A percentile compares a stretch with the other conserved stretches of the same genome.
Conservation (phyloP, 2,113 vertebrate species). For the Chlorodrepanis virens region DNA sequence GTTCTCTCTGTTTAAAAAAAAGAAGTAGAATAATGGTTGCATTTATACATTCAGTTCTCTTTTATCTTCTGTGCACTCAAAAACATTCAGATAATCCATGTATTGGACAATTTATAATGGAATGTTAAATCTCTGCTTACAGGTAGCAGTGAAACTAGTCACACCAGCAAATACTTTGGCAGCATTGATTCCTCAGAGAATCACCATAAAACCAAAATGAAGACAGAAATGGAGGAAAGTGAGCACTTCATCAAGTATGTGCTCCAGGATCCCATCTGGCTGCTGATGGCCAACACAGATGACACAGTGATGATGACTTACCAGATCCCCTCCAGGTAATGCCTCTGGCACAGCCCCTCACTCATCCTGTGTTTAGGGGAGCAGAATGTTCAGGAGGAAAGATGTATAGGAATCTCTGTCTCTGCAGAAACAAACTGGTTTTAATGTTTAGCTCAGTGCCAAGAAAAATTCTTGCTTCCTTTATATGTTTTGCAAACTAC, state of each 20-base stretch:
- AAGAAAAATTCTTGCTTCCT: background rate
- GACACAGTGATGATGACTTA: conserved; percentile 91
- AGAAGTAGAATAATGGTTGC: background rate
- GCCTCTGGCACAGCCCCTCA: background rate
- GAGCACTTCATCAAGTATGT: conserved; percentile 76
- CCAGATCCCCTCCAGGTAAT: conserved; percentile 88
- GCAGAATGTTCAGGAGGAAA: background rate
- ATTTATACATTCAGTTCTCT: background rate
- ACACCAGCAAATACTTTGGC: conserved; percentile 91
- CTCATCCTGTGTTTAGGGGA: fast-evolving
- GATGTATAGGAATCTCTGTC: background rate
- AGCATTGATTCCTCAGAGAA: conserved; percentile 89
- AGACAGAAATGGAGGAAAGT: conserved; percentile 46
- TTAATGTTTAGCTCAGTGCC: background rate
- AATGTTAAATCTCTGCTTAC: background rate
- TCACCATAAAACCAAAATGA: conserved; percentile 67
- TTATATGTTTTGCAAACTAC: background rate
- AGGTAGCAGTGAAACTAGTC: conserved; percentile 85
- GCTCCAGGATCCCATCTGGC: conserved; percentile 90
- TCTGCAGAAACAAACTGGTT: background rate
- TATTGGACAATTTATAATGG: background rate
- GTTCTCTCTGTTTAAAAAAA: background rate
- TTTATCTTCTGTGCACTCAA: background rate
- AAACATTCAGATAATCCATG: background rate
- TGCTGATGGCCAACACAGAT: conserved; percentile 84